A percentile compares a stretch with the other conserved stretches of the same genome.
phyloP scores from a whole-genome alignment of 2,888 invertebrate genomes.

The Agrilus mali region DNA sequence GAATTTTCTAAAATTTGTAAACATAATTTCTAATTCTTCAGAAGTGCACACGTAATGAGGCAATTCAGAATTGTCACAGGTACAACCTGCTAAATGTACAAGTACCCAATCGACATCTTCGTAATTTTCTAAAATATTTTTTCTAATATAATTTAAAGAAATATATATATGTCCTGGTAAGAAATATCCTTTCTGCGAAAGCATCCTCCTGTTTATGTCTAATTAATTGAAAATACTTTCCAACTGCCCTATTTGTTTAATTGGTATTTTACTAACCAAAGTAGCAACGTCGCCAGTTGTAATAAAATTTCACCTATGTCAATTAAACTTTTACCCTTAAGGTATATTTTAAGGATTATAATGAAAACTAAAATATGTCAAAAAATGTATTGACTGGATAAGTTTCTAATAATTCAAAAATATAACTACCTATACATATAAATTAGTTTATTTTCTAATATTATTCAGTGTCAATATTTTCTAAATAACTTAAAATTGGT shows the following conservation, averaged over 20 bases:
- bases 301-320: too few relatives aligned
- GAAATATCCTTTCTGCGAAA: constrained; percentile 31
- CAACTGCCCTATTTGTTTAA: constrained; percentile 53
- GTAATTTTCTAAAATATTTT: constrained; percentile 40
- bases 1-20: constrained; percentile 47
- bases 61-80: constrained; percentile 71
- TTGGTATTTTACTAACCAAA: constrained; percentile 34
- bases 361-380: too few relatives aligned
- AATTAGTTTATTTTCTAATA: too few relatives aligned
- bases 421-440: too few relatives aligned
- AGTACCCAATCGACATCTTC: constrained; percentile 64
- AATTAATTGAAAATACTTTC: constrained; percentile 54
- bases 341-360: too few relatives aligned
- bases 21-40: constrained; percentile 50
- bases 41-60: constrained; percentile 70
- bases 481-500: constrained; percentile 37
- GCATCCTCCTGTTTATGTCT: constrained; percentile 44
- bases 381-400: too few relatives aligned
- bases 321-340: too few relatives aligned
- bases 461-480: constrained; percentile 13
- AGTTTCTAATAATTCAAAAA: too few relatives aligned
- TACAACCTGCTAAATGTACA: constrained; percentile 78
- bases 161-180: constrained; percentile 16
- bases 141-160: constrained; percentile 37
- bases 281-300: constrained; percentile 18